Evolutionary conservation across 2,113 vertebrate genomes (phyloP).

Genomic region (Leptocoma aspasia): DNA sequence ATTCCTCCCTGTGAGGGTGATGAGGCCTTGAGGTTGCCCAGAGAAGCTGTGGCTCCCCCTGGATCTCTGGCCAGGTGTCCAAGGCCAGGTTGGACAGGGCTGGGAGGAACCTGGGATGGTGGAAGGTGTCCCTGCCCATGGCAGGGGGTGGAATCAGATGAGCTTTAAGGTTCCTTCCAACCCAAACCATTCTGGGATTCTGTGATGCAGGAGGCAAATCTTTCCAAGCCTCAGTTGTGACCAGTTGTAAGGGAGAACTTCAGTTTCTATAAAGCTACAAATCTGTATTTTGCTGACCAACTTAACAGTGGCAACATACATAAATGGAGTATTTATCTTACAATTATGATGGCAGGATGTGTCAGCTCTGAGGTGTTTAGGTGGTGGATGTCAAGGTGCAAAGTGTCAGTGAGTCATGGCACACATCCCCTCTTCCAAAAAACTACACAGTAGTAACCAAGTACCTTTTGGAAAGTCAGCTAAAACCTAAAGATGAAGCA

Average conservation of each 20-base stretch:
- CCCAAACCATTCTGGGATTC: neutral
- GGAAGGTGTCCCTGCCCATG: neutral
- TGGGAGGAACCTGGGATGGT: neutral
- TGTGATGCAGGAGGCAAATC: neutral
- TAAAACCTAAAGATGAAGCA: neutral
- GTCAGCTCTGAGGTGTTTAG: neutral
- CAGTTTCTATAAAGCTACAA: neutral
- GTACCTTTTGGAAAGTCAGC: neutral
- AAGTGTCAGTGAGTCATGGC: neutral
- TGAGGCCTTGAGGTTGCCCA: neutral
- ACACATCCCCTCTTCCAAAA: neutral
- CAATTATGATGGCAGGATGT: neutral
- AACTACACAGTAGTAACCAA: accelerated
- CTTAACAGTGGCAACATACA: neutral
- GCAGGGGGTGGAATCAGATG: neutral
- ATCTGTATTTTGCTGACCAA: neutral
- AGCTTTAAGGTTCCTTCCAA: neutral
- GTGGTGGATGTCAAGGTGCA: neutral
- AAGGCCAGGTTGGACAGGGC: neutral
- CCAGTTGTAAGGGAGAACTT: neutral
- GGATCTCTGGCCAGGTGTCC: neutral
- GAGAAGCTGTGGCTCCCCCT: neutral
- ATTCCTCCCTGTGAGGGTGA: neutral
- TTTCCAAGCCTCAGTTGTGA: neutral
- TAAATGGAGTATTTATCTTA: neutral